Conservation (phyloP, 2,113 vertebrate species). For the Scopus umbretta region DNA sequence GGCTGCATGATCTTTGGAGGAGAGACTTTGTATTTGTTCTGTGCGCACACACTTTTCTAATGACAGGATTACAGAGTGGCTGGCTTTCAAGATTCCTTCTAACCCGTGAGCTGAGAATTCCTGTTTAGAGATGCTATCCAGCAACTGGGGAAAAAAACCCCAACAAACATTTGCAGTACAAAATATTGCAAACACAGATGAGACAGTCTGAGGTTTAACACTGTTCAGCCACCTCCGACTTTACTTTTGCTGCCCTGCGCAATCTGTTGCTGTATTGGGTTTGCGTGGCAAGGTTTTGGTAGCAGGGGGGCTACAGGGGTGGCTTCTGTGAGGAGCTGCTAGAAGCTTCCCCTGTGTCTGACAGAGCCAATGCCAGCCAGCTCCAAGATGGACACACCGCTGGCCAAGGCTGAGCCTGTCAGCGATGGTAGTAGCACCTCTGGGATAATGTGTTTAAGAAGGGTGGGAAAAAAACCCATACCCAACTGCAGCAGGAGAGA, state of each 20-base stretch:
- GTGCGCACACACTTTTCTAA: accelerated
- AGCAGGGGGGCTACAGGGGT: no score
- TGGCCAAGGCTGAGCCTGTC: no score
- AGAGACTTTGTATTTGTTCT: background rate
- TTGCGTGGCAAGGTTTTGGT: no score
- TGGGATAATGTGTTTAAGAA: no score
- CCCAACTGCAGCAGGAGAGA: no score
- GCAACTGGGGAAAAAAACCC: background rate
- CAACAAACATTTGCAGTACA: background rate
- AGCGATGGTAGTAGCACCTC: no score
- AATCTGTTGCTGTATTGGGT: background rate
- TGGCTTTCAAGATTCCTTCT: background rate
- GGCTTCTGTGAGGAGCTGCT: no score
- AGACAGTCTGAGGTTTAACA: background rate
- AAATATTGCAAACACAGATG: accelerated
- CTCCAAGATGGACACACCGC: no score
- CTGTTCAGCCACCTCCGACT: background rate
- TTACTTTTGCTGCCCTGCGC: background rate
- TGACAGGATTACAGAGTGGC: background rate
- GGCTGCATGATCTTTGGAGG: background rate
- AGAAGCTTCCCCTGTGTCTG: no score
- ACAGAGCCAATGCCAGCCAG: no score
- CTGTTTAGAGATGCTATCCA: background rate
- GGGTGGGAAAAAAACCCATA: no score
- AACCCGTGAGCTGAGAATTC: background rate